Evolutionary conservation across 1,140 invertebrate genomes (phyloP).

Genomic region (Drosophila orena): DNA sequence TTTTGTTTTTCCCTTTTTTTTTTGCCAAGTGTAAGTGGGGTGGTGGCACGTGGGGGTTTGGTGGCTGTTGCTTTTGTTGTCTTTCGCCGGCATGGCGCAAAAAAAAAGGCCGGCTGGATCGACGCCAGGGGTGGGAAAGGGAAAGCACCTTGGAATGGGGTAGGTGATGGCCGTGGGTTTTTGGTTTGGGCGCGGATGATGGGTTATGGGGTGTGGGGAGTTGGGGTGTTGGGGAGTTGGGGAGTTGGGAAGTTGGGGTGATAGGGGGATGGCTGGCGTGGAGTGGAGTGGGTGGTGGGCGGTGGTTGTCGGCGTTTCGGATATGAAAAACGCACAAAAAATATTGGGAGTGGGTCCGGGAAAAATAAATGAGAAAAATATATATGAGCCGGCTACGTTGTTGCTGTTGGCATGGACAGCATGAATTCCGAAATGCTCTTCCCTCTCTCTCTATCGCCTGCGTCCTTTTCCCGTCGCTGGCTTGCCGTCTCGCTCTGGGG

Average conservation of each 20-base stretch:
- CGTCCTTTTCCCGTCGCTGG: background rate
- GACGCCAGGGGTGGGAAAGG: slow-evolving; percentile 40
- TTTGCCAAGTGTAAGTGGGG: slow-evolving; percentile 21
- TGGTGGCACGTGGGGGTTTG: background rate
- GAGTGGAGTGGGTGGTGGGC: background rate
- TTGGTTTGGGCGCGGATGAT: background rate
- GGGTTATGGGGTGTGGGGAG: background rate
- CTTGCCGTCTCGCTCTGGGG: slow-evolving; percentile 25
- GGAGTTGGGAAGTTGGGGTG: too few species aligned
- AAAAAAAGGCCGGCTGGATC: slow-evolving; percentile 73
- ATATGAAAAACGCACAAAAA: slow-evolving; percentile 83
- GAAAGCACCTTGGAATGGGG: slow-evolving; percentile 7
- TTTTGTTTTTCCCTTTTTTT: slow-evolving; percentile 69
- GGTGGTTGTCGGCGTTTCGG: slow-evolving; percentile 79
- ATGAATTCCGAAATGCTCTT: slow-evolving; percentile 45
- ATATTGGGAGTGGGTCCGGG: slow-evolving; percentile 60
- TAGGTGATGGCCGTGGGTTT: background rate
- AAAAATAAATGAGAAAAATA: slow-evolving; percentile 83
- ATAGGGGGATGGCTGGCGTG: background rate
- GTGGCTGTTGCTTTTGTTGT: slow-evolving; percentile 51
- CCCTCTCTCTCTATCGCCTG: slow-evolving; percentile 12
- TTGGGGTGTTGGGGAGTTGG: background rate
- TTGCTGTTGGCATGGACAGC: slow-evolving; percentile 73
- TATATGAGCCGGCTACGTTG: slow-evolving; percentile 81
- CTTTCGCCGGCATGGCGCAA: slow-evolving; percentile 77